Conservation (phyloP, 2,888 invertebrate genomes). For the Diachrysia chrysitis region DNA sequence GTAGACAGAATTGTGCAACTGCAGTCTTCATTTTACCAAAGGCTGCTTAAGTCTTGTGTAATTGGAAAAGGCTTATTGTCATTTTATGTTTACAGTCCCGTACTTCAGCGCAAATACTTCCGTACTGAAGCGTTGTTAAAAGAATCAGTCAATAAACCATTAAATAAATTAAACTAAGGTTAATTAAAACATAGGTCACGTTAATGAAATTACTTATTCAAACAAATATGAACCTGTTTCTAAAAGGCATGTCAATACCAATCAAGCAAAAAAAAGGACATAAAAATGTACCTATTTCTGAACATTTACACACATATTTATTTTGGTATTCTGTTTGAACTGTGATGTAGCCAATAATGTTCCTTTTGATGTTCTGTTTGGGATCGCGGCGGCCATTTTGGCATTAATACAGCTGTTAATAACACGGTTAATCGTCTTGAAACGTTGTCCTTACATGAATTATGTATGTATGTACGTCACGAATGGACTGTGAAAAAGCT, state of each 20-base stretch:
- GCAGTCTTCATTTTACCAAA: neutral
- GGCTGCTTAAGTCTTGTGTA: slow-evolving; percentile 4
- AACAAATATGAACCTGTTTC: slow-evolving; percentile 1
- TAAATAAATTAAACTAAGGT: neutral
- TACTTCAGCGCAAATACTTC: too few species aligned
- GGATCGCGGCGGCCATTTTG: slow-evolving; percentile 40
- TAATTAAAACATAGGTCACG: neutral
- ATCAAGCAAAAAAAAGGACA: slow-evolving; percentile 32
- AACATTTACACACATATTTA: slow-evolving; percentile 35
- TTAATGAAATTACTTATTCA: slow-evolving; percentile 5
- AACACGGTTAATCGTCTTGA: slow-evolving; percentile 52
- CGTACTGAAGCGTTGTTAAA: neutral
- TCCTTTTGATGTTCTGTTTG: slow-evolving; percentile 52
- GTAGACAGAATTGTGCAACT: neutral
- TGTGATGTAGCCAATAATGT: slow-evolving; percentile 28
- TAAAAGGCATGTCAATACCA: slow-evolving; percentile 11
- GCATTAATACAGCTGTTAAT: slow-evolving; percentile 53
- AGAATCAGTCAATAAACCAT: neutral
- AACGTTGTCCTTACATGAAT: slow-evolving; percentile 53
- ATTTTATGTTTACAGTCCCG: neutral
- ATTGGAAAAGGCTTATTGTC: neutral
- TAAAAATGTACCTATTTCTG: slow-evolving; percentile 20
- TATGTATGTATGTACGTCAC: slow-evolving; percentile 51
- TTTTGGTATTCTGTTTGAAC: slow-evolving; percentile 47
- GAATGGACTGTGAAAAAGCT: slow-evolving; percentile 52